Evolutionary conservation across 1,140 invertebrate genomes (phyloP), one percentile per base, ranked within the genome.

Genomic region (Drosophila kanapiae): DNA sequence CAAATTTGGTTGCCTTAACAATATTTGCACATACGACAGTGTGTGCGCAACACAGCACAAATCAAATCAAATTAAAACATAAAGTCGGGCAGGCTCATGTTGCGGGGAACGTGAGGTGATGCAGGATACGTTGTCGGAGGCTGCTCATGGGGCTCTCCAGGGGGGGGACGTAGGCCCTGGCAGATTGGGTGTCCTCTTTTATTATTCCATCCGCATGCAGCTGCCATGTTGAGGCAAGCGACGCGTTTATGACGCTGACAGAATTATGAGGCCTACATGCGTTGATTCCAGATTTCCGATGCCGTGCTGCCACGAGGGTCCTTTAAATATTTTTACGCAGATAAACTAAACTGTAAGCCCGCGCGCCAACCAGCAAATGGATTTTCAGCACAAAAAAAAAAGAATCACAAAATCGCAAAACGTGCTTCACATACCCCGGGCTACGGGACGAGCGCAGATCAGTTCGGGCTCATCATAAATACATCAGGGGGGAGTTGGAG

Each of bases 41-140:
- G 81, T 78, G 76, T 75, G 76, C 82, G 75, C 67, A 86, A 83
- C 88, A 80, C 85, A 91, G 86, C 90, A 91, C 90, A 91, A 91
- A 91, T 91, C 90, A 91, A 91, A 91, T 91, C 90, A 91, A 91
- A 91, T 91, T 91, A 91, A 91, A 91, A 91, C 90, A 91, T 91
- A 90, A 90, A 90, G 78, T 68, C 74, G 45, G 56, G 56, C 75
- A 23, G 54, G 58, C 86, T 68, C 59, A 69, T 77, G 75, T 69
- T 62, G 75, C n/a, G 37, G 51, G 38, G 49, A 11, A 29, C 53
- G 16, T 58, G 31, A 51, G 31, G 61, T 18, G 42, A 31, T 54
- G 49, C 49, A 9, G 23, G 35, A n/a, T 42, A 37, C 10, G 51
- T n/a, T n/a, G 27, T 2, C 27, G 23, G 23, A 23, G 23, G 23